A percentile compares a stretch with the other conserved stretches of the same genome.
phyloP scores from a whole-genome alignment of 1,140 invertebrate species.

The Zaprionus lachaisei region DNA sequence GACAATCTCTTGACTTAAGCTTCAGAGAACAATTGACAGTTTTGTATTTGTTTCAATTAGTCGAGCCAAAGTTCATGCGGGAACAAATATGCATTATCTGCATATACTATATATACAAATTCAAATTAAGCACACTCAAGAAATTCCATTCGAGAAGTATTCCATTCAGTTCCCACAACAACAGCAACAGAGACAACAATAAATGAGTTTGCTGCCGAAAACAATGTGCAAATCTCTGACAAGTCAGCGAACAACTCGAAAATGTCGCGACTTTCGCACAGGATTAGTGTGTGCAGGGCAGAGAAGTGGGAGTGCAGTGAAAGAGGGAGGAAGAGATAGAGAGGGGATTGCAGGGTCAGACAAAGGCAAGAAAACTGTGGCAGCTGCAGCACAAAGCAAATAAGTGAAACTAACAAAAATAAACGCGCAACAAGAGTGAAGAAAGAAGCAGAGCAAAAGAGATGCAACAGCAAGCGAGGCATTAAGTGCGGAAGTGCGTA shows the following conservation, averaged over 20 bases:
- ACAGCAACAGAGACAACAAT: slow-evolving; percentile 9
- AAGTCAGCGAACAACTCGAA: slow-evolving; percentile 44
- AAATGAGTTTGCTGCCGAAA: slow-evolving; percentile 36
- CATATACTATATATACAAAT: slow-evolving; percentile 58
- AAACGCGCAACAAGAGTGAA: slow-evolving; percentile 51
- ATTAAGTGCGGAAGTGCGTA: background rate
- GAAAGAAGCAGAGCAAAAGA: background rate
- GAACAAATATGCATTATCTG: slow-evolving; percentile 45
- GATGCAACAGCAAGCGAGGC: slow-evolving; percentile 1
- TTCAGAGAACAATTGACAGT: slow-evolving; percentile 12
- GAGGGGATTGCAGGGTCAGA: slow-evolving; percentile 13
- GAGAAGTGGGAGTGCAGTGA: background rate
- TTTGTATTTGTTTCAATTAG: slow-evolving; percentile 43
- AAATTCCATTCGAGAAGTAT: slow-evolving; percentile 13
- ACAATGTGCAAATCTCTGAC: slow-evolving; percentile 72
- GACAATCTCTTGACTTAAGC: background rate
- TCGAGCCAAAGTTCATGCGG: slow-evolving; percentile 11
- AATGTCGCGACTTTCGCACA: slow-evolving; percentile 60
- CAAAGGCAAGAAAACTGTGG: slow-evolving; percentile 51
- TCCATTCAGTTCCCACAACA: slow-evolving; percentile 30
- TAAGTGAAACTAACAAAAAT: slow-evolving; percentile 71
- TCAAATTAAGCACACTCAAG: slow-evolving; percentile 66
- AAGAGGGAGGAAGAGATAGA: background rate
- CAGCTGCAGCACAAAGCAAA: slow-evolving; percentile 75
- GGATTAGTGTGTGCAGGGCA: slow-evolving; percentile 54